A percentile compares a stretch with the other conserved stretches of the same genome.
Evolutionary conservation across 2,113 vertebrate species (phyloP).

Genomic region (Desmodus rotundus): DNA sequence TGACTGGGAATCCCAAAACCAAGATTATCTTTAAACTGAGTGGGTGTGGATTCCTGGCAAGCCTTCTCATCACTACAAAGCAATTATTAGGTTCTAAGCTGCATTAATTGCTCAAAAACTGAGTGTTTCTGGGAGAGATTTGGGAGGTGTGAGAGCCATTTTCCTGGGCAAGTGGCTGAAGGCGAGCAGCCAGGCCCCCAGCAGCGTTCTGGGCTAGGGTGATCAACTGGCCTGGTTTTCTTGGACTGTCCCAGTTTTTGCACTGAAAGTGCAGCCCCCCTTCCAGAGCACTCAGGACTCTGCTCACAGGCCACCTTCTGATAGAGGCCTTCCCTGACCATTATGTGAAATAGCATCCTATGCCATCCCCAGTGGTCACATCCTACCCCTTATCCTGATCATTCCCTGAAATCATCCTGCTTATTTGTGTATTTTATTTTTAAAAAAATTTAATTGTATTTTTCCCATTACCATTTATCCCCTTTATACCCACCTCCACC

Average conservation of each 20-base stretch:
- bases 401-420: background rate
- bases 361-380: background rate
- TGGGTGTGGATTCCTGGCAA: slow-evolving; percentile 21
- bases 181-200: background rate
- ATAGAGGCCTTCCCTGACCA: background rate
- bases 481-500: no score
- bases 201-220: background rate
- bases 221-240: background rate
- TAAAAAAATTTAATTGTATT: no score
- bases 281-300: background rate
- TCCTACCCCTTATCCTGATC: background rate
- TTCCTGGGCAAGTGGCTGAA: background rate
- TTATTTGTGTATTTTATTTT: background rate
- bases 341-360: background rate
- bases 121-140: background rate
- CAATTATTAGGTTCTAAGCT: background rate
- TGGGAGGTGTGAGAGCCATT: background rate
- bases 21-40: background rate
- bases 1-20: background rate
- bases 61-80: slow-evolving; percentile 6
- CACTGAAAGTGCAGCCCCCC: background rate
- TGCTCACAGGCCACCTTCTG: background rate
- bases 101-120: background rate
- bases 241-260: background rate
- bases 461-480: no score